phyloP scores from a whole-genome alignment of 1,140 invertebrate genomes.

The Trachymyrmex septentrionalis region DNA sequence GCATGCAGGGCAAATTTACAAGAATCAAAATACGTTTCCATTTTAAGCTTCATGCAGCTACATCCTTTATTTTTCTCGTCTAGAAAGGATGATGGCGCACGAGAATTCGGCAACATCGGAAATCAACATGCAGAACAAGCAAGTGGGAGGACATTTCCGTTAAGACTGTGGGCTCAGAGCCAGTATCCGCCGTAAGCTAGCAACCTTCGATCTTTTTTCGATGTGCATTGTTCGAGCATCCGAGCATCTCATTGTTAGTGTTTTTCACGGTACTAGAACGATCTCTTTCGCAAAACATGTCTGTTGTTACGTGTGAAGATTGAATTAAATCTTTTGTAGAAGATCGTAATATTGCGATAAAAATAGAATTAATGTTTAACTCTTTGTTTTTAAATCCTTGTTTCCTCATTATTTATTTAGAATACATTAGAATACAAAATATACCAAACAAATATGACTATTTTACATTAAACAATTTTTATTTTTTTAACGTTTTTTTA shows the following conservation, averaged over 20 bases:
- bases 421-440: constrained; percentile 6
- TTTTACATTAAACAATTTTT: too few species aligned
- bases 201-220: constrained; percentile 76
- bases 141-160: constrained; percentile 37
- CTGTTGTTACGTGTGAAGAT: not conserved
- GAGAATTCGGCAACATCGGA: constrained; percentile 34
- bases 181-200: constrained; percentile 56
- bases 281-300: constrained; percentile 73
- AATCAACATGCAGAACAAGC: constrained; percentile 52
- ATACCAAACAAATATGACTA: not conserved
- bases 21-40: not conserved
- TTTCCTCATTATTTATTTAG: not conserved
- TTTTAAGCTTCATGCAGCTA: not conserved
- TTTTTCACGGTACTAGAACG: constrained; percentile 65
- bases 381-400: not conserved
- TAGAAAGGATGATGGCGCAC: not conserved
- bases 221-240: constrained; percentile 68
- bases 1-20: not conserved
- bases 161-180: constrained; percentile 58
- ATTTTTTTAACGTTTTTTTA: too few species aligned
- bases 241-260: not conserved
- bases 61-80: constrained; percentile 12
- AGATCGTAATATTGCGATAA: not conserved
- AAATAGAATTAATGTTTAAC: constrained; percentile 40
- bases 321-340: not conserved